These are phyloP conservation scores for Rotaria socialis DNA, from an alignment of 2,888 invertebrate species.

Conservation along the genomic window DNA sequence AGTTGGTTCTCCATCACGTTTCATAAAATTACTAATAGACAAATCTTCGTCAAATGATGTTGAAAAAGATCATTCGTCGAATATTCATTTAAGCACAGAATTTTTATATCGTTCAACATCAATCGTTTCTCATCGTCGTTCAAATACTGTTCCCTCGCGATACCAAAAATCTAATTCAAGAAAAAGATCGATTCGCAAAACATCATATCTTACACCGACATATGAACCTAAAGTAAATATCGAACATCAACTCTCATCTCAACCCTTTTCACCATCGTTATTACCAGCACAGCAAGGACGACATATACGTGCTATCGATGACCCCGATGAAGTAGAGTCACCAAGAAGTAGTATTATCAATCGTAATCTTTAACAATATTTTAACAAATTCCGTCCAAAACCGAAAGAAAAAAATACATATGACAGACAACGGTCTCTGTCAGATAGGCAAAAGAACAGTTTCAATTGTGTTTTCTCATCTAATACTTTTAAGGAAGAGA, in stretches of 20 bases:
- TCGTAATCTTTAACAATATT: not conserved
- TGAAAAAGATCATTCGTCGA: not conserved
- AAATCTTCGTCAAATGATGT: not conserved
- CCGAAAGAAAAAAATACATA: not conserved
- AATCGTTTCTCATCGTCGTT: not conserved
- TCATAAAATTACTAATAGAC: not conserved
- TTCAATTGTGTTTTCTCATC: not conserved
- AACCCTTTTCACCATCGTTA: slow-evolving; percentile 5
- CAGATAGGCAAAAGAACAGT: not conserved
- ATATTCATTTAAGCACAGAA: not conserved
- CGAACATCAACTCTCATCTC: not conserved
- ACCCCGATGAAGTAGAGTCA: not conserved
- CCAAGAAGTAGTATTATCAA: not conserved
- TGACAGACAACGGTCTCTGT: slow-evolving; percentile 4
- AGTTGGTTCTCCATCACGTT: slow-evolving; percentile 28
- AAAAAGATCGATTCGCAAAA: not conserved
- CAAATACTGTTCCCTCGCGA: slow-evolving; percentile 3
- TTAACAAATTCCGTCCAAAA: not conserved
- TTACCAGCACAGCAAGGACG: not conserved
- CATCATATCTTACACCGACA: not conserved
- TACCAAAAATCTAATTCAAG: not conserved
- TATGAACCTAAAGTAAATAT: not conserved
- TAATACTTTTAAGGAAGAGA: not conserved
- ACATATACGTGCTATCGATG: not conserved
- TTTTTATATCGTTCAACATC: not conserved